A percentile compares a stretch with the other conserved stretches of the same genome.
Conservation (phyloP, 2,888 invertebrate species). For the Ectemnius cavifrons region DNA sequence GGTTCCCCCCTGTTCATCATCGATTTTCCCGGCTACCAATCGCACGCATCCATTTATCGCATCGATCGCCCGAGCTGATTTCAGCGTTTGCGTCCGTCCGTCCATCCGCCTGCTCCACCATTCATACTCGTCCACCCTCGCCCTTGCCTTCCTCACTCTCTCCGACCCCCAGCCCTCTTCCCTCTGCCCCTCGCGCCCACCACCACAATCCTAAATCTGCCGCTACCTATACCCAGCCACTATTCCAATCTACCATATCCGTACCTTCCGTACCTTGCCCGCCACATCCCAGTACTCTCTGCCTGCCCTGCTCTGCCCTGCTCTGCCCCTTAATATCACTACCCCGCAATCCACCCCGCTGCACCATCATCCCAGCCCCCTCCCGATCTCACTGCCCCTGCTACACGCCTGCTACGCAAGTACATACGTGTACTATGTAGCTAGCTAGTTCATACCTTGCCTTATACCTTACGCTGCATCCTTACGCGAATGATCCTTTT, state of each 20-base stretch:
- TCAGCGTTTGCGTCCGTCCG: conserved; percentile 74
- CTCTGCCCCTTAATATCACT: background rate
- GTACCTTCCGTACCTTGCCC: conserved; percentile 23
- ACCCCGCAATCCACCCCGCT: conserved; percentile 17
- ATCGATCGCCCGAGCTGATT: conserved; percentile 82
- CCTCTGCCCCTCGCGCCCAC: conserved; percentile 18
- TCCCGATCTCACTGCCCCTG: no score
- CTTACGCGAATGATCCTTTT: no score
- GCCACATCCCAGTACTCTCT: conserved; percentile 19
- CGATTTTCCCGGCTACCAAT: conserved; percentile 80
- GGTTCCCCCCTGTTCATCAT: conserved; percentile 73
- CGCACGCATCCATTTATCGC: conserved; percentile 88
- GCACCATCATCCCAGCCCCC: no score
- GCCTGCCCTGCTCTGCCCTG: conserved; percentile 15
- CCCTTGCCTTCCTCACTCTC: conserved; percentile 19
- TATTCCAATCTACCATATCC: conserved; percentile 14
- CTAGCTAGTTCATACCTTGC: conserved; percentile 23
- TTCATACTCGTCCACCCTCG: conserved; percentile 51
- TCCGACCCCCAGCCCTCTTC: conserved; percentile 11
- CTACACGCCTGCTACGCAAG: no score
- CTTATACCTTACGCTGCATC: conserved; percentile 7
- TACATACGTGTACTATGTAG: no score
- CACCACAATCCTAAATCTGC: conserved; percentile 5
- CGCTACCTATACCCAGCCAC: background rate
- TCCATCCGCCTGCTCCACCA: conserved; percentile 65